These are phyloP conservation scores for Luperina nickerlii DNA, from an alignment of 2,888 invertebrate species.

Conservation along the genomic window DNA sequence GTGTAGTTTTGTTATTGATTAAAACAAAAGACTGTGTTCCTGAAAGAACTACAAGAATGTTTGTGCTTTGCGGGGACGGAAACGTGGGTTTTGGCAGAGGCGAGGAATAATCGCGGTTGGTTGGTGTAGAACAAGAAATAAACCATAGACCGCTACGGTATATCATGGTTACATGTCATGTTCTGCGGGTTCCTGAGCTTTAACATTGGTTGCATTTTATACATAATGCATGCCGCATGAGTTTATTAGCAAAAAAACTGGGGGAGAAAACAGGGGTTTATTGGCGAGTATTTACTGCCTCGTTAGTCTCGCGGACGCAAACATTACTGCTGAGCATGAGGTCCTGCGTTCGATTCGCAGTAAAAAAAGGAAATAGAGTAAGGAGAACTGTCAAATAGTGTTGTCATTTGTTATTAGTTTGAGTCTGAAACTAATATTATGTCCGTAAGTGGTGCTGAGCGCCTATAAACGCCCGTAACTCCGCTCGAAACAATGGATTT, in stretches of 20 bases:
- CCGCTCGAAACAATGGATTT: background rate
- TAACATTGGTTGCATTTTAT: background rate
- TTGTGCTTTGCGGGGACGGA: slow-evolving; percentile 14
- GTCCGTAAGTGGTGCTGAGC: background rate
- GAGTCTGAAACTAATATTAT: background rate
- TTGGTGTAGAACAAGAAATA: slow-evolving; percentile 27
- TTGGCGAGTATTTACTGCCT: background rate
- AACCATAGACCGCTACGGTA: slow-evolving; percentile 2
- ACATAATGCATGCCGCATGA: background rate
- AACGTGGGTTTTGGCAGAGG: slow-evolving; percentile 43
- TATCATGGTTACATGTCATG: slow-evolving; percentile 37
- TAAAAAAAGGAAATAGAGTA: background rate
- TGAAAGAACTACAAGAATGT: slow-evolving; percentile 16
- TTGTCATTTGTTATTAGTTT: background rate
- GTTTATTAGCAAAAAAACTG: background rate
- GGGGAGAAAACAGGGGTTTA: background rate
- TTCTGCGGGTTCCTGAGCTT: background rate
- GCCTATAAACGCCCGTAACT: background rate
- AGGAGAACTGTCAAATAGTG: background rate
- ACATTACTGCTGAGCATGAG: background rate
- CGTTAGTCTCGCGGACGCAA: background rate
- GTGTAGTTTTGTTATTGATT: slow-evolving; percentile 32
- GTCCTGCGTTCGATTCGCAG: background rate
- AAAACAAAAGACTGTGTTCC: slow-evolving; percentile 45
- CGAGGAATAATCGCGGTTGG: slow-evolving; percentile 33